Base-by-base conservation (phyloP, 2,888 invertebrate species). In the Chrysina gloriosa region DNA sequence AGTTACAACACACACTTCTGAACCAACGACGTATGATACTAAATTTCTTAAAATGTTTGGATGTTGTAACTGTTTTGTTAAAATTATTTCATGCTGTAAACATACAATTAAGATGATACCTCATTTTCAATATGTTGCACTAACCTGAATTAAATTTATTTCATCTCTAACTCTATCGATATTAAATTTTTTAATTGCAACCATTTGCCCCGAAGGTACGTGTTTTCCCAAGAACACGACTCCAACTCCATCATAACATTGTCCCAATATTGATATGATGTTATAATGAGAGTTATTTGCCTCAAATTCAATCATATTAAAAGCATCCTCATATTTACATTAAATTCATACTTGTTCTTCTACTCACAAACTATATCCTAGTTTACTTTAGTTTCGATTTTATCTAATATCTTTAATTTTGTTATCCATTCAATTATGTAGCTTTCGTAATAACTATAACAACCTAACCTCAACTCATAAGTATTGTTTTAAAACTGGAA, bases 41-140 rank as follows among this genome's bases (percentile, higher is more conserved):
- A 90, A 84, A 79, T 92, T 91, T 23, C 90, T 89, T 45, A 95
- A 85, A 63, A 96, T 88, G 81, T 94, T 93, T 2, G 89, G 87
- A 83, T 96, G 95, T 71, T 90, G 89, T 14, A 96, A 84, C 78
- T 93, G 92, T 71, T 90, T 88, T 70, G 92, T 91, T 65, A 91
- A 86, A 54, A 90, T 84, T 68, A 96, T 90, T 84, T 96, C 96
- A 83, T 92, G 88, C 88, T 93, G 87, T n/a, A n/a, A n/a, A 5
- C 14, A 19, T 11, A 52, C n/a, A 7, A 25, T 54, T 21, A 19
- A 14, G 7, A 27, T 21, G 7, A 45, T 34, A 11, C 11, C 36
- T 58, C 11, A 6, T 6, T 42, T 48, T 63, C 34, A 4, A 21
- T 27, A 56, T 29, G 63, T 14, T 23, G n/a, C 29, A 14, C 4